These are phyloP conservation scores for Hyperoplus immaculatus DNA, from an alignment of 2,797 vertebrate genomes.

Conservation along the genomic window DNA sequence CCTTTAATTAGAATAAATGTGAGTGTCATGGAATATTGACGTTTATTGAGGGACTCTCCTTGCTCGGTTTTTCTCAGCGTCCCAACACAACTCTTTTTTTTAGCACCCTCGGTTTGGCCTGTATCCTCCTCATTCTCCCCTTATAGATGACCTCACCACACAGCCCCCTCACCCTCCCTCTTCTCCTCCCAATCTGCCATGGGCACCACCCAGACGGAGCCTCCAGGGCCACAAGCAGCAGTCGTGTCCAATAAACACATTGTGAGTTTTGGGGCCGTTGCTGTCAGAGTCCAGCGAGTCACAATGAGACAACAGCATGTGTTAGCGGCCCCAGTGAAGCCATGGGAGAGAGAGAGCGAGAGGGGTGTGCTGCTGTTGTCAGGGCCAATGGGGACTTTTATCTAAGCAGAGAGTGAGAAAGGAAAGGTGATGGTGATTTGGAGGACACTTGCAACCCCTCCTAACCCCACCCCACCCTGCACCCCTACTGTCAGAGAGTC, in stretches of 20 bases:
- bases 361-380: constrained; percentile 30
- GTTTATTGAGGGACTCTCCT: constrained; percentile 1
- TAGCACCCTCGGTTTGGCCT: background rate
- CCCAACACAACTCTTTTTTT: constrained; percentile 16
- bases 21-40: too few relatives aligned
- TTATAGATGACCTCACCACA: constrained; percentile 56
- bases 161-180: constrained; percentile 45
- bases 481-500: constrained; percentile 33
- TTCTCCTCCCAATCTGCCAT: constrained; percentile 32
- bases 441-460: constrained; percentile 17
- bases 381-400: constrained; percentile 42
- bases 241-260: constrained; percentile 66
- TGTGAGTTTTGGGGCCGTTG: constrained; percentile 57
- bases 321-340: constrained; percentile 44
- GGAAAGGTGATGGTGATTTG: constrained; percentile 1
- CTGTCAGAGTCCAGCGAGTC: constrained; percentile 71
- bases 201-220: constrained; percentile 34
- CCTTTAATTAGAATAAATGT: too few relatives aligned
- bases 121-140: constrained; percentile 27
- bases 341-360: constrained; percentile 10
- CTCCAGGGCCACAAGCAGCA: constrained; percentile 2
- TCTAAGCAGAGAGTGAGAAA: background rate
- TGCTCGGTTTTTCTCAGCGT: constrained; percentile 4
- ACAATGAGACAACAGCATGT: constrained; percentile 72
- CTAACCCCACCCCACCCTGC: constrained; percentile 5